phyloP scores from a whole-genome alignment of 2,888 invertebrate genomes.

The Dynastes tityus region DNA sequence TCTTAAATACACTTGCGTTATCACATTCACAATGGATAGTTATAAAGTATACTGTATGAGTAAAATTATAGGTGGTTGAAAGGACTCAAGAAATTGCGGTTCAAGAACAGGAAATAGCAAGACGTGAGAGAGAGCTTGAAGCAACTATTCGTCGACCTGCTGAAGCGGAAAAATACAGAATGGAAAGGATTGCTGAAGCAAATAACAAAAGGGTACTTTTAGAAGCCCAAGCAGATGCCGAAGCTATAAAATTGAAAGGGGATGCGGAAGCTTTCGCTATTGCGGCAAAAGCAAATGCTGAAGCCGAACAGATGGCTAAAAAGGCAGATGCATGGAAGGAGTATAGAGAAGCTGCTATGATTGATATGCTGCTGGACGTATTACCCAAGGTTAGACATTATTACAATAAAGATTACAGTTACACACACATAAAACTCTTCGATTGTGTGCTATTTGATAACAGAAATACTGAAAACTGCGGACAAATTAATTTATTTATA shows the following conservation, averaged over 20 bases:
- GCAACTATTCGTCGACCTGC: conserved; percentile 95
- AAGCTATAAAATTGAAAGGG: conserved; percentile 88
- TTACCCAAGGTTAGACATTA: conserved; percentile 87
- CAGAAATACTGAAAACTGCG: too few relatives aligned
- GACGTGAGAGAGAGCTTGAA: conserved; percentile 93
- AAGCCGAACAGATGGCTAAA: conserved; percentile 97
- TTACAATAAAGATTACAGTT: not conserved
- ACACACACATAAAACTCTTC: too few relatives aligned
- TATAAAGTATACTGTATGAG: not conserved
- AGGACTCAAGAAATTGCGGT: conserved; percentile 72
- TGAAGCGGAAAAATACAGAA: conserved; percentile 92
- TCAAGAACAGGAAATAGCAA: conserved; percentile 95
- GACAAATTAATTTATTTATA: too few relatives aligned
- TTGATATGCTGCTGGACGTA: conserved; percentile 96
- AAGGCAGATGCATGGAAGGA: conserved; percentile 98
- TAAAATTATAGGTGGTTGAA: conserved; percentile 62
- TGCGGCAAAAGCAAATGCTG: conserved; percentile 94
- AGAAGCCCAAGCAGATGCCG: conserved; percentile 96
- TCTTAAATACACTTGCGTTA: too few relatives aligned
- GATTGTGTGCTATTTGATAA: too few relatives aligned
- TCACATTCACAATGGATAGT: too few relatives aligned
- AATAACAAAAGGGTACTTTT: conserved; percentile 90
- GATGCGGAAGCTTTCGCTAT: conserved; percentile 95
- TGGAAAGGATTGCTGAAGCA: conserved; percentile 96
- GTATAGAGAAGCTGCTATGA: conserved; percentile 95